These are phyloP conservation scores for Drosophila nasuta DNA, from an alignment of 1,140 invertebrate species.

Conservation along the genomic window DNA sequence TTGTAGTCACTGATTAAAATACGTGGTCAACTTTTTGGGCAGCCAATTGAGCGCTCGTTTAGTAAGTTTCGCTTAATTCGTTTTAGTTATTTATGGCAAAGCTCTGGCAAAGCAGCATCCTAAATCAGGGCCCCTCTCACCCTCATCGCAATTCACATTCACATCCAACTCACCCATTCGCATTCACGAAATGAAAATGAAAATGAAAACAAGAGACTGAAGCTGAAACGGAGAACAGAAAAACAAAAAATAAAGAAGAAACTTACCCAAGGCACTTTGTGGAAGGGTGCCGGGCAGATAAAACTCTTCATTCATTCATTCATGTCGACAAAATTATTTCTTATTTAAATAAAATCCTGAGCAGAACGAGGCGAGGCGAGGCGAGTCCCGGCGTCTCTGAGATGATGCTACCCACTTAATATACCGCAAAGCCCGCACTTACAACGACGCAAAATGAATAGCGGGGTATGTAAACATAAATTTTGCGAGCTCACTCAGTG, in stretches of 20 bases:
- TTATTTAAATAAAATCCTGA: slow-evolving; percentile 81
- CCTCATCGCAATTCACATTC: no score
- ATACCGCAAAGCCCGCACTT: slow-evolving; percentile 81
- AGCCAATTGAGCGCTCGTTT: slow-evolving; percentile 79
- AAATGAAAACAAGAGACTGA: slow-evolving; percentile 29
- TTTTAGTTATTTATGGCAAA: slow-evolving; percentile 81
- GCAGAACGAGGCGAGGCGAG: slow-evolving; percentile 15
- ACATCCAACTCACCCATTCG: slow-evolving; percentile 18
- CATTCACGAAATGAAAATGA: slow-evolving; percentile 45
- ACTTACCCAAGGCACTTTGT: slow-evolving; percentile 35
- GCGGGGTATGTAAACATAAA: slow-evolving; percentile 83
- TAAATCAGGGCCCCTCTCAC: slow-evolving; percentile 41
- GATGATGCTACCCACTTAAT: slow-evolving; percentile 78
- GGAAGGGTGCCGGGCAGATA: slow-evolving; percentile 65
- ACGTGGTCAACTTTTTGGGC: slow-evolving; percentile 79
- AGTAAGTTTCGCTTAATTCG: slow-evolving; percentile 80
- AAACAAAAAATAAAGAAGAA: slow-evolving; percentile 28
- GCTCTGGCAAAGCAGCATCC: slow-evolving; percentile 51
- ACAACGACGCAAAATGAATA: slow-evolving; percentile 74
- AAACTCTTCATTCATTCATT: slow-evolving; percentile 80
- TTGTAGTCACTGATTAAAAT: slow-evolving; percentile 75
- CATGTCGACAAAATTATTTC: slow-evolving; percentile 83
- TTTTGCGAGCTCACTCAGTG: slow-evolving; percentile 70
- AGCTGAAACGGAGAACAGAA: neutral
- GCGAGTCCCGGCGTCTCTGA: slow-evolving; percentile 33